A percentile compares a stretch with the other conserved stretches of the same genome.
Evolutionary conservation across 2,888 invertebrate genomes (phyloP).

Genomic region (Xanthorhoe designata): DNA sequence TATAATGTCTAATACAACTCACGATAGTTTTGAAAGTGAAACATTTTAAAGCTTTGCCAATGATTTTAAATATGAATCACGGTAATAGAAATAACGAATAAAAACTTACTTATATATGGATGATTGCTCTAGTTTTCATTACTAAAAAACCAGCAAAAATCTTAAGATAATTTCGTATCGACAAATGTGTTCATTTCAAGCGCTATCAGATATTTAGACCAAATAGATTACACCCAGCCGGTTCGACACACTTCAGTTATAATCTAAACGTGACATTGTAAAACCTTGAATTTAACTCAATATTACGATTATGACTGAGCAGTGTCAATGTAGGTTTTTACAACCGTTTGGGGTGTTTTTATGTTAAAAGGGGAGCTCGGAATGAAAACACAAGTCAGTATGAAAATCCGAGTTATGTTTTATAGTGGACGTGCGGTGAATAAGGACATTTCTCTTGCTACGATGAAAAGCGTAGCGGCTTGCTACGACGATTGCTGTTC

Average conservation of each 20-base stretch:
- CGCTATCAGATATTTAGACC: neutral
- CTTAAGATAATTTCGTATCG: no score
- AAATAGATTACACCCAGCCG: neutral
- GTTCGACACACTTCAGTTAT: neutral
- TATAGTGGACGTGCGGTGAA: slow-evolving; percentile 81
- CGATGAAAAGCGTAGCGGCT: slow-evolving; percentile 34
- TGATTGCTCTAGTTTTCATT: no score
- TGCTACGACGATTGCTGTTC: slow-evolving; percentile 7
- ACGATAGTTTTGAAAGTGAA: no score
- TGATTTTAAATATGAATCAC: no score
- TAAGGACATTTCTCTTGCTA: slow-evolving; percentile 60
- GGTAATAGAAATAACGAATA: no score
- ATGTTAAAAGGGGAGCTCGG: slow-evolving; percentile 67
- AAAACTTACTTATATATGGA: no score
- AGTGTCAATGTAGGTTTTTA: slow-evolving; percentile 57
- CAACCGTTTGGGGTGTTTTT: slow-evolving; percentile 69
- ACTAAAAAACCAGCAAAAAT: no score
- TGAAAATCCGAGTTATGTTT: slow-evolving; percentile 83
- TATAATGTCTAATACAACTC: no score
- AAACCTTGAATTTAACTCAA: slow-evolving; percentile 33
- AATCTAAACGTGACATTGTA: slow-evolving; percentile 33
- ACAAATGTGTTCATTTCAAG: no score
- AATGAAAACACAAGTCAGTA: slow-evolving; percentile 75
- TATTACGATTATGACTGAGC: slow-evolving; percentile 47
- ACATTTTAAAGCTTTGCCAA: no score